Conservation (phyloP, 2,797 vertebrate genomes). For the Caiman crocodilus region DNA sequence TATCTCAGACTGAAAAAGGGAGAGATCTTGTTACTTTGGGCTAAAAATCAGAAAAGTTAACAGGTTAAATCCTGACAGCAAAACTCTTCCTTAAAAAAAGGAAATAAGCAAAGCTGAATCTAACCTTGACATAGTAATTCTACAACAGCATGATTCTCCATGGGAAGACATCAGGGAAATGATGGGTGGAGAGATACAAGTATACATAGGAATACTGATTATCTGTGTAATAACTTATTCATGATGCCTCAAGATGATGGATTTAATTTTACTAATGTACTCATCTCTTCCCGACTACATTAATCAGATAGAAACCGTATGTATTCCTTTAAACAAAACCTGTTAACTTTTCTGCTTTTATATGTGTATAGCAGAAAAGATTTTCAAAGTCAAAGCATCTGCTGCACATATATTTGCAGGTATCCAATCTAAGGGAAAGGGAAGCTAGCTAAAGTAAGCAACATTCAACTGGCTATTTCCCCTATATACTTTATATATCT, state of each 20-base stretch:
- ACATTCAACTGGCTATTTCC: neutral
- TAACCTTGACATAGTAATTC: neutral
- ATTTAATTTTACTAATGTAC: neutral
- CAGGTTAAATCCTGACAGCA: neutral
- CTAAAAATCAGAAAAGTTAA: conserved; percentile 20
- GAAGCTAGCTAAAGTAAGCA: neutral
- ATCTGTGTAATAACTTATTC: neutral
- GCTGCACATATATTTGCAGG: neutral
- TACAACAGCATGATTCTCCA: neutral
- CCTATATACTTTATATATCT: neutral
- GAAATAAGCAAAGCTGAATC: neutral
- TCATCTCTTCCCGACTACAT: neutral
- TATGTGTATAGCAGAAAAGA: neutral
- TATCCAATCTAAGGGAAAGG: neutral
- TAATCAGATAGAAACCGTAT: neutral
- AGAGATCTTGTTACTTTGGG: neutral
- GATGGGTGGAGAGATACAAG: neutral
- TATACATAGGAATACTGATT: neutral
- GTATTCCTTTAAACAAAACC: neutral
- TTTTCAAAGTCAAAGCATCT: neutral
- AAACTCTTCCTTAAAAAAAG: neutral
- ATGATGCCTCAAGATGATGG: neutral
- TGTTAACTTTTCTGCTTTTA: neutral
- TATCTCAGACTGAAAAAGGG: neutral
- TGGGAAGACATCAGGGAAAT: neutral